Base-by-base conservation (phyloP, 2,797 vertebrate genomes). In the Helostoma temminkii region DNA sequence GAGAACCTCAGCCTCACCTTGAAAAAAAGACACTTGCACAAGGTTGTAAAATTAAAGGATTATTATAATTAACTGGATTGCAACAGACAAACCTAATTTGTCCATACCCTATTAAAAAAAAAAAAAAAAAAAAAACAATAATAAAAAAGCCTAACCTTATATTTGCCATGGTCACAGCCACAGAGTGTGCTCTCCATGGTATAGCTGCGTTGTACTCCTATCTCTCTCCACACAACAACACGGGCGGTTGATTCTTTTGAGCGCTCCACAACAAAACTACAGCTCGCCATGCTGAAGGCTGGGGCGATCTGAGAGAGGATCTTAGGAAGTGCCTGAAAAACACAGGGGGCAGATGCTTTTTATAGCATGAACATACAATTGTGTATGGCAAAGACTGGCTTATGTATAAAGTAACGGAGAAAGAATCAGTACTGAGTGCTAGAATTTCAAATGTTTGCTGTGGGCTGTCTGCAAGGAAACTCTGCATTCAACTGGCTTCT, bases 171-270 rank as follows among this genome's bases (percentile, higher is more conserved):
- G 85, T 99, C 98, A 74, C 97, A 99, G 41, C 98, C 98, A 75
- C 98, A 99, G 57, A 98, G 91, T 0, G 98, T 99, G 87, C 97
- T 99, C 90, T 99, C 98, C 97, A 99, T 99, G 58, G 98, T 99
- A 66, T 99, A 99, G 87, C 98, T 99, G 78, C 96, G 95, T 42
- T 98, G 96, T 7, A 99, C 97, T 30, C 97, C 97, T 48, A 99
- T 97, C 87, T 99, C 98, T 80, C 96, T 92, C 98, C 98, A 99
- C 3, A 99, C 97, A 54, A 99, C 98, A 69, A 99, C 98, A 0
- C 98, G 95, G 0, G 98, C 98, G 1, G 98, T 99, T 15, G 98
- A 95, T 84, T 98, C 97, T 85, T 99, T 99, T 55, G 97, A 98
- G 76, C 97, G 98, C 80, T 99, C 98, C 72, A 99, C 98, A 14